Conservation (phyloP, 1,140 invertebrate genomes). For the Drosophila funebris region DNA sequence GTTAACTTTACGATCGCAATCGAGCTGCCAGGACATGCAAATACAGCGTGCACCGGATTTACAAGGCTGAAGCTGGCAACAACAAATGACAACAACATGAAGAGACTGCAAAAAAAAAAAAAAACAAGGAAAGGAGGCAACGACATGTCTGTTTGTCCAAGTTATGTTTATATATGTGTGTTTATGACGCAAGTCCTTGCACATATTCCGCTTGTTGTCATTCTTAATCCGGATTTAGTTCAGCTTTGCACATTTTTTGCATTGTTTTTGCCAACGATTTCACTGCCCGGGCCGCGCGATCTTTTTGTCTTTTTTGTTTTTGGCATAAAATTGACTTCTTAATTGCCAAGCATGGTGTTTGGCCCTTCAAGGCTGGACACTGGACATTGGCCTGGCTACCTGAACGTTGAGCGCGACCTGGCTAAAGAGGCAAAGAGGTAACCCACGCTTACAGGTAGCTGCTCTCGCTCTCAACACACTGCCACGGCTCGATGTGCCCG, state of each 20-base stretch:
- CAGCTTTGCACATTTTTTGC: slow-evolving; percentile 73
- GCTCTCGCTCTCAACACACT: background rate
- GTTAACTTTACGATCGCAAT: slow-evolving; percentile 18
- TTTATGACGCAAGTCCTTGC: slow-evolving; percentile 57
- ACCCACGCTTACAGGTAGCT: slow-evolving; percentile 73
- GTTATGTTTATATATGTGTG: too few species aligned
- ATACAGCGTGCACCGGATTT: slow-evolving; percentile 15
- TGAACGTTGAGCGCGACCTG: slow-evolving; percentile 13
- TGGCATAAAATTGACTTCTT: slow-evolving; percentile 76
- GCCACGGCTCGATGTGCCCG: background rate
- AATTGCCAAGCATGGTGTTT: slow-evolving; percentile 51
- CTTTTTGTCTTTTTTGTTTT: slow-evolving; percentile 61
- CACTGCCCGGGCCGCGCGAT: slow-evolving; percentile 19
- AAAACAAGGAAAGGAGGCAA: background rate
- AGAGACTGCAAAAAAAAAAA: background rate
- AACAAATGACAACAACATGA: too few species aligned
- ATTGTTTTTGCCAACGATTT: slow-evolving; percentile 53
- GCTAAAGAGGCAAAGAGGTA: slow-evolving; percentile 56
- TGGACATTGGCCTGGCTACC: background rate
- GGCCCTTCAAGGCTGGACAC: slow-evolving; percentile 44
- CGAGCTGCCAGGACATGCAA: slow-evolving; percentile 15
- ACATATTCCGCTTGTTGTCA: slow-evolving; percentile 38
- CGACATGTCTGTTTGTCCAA: background rate
- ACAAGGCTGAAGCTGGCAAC: background rate
- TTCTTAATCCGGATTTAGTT: slow-evolving; percentile 79